Evolutionary conservation across 2,888 invertebrate species (phyloP), one percentile per base, ranked within the genome.

Genomic region (Dryomyza anilis): DNA sequence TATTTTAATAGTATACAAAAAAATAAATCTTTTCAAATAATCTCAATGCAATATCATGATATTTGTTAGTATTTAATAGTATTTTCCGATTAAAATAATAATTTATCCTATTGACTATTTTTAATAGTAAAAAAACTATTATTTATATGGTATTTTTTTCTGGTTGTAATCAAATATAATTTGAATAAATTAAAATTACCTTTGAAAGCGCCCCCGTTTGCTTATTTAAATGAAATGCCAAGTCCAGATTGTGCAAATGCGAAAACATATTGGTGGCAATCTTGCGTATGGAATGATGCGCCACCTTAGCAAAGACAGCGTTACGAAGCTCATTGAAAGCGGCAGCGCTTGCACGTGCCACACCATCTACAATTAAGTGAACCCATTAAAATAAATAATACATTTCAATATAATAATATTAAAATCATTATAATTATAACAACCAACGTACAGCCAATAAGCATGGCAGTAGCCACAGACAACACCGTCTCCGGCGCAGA

Each of bases 281-380:
- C 83, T 89, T 89, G 57, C 98, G 86, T 71, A 99, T 97, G 19
- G 98, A 98, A 84, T 95, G 93, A 80, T 99, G 98, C 0, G 99
- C 97, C 6, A 99, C 99, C 81, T 90, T 92, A 1, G 97, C 97
- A 85, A 99, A 99, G 52, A 99, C 96, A 0, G 98, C 98, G 85
- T 98, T 99, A 36, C 98, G 86, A 19, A 99, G 83, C 85, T 99
- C 99, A 84, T 97, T 98, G 83, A 98, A 95, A 23, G 92, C 93
- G 0, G 96, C 91, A 2, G 98, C 91, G 55, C 95, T 91, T 2
- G 92, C 92, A 71, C 98, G 88, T 1, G 98, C 97, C 67, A 95
- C 84, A 65, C 98, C 99, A 87, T 99, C 98, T 98, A 81, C 7
- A 84, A 79, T 30, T 21, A 7, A 23, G 39, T 25, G 16, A 14